Evolutionary conservation across 2,113 vertebrate genomes (phyloP), one percentile per base, ranked within the genome.

Genomic region (Choloepus hoffmanni): DNA sequence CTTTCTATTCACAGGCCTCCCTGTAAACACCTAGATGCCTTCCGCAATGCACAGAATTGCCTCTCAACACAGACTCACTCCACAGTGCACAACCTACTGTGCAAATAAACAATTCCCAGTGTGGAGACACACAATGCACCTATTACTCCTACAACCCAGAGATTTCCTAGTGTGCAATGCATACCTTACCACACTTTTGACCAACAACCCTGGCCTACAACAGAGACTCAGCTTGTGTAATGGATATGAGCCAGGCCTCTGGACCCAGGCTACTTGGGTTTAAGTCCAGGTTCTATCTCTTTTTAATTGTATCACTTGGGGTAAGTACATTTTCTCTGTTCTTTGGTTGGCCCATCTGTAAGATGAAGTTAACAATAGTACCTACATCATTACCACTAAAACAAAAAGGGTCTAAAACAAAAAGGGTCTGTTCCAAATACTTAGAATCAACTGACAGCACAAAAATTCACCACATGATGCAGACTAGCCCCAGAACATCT

Each of bases 241-340:
- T 74, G 83, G 63, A 89, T 96, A 90, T 81, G 65, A 90, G 65
- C 40, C 85, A 87, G 77, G 77, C 72, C n/a, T 95, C 45, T 95
- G 73, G 55, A 95, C 72, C 50, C 73, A 87, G 78, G 48, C 53
- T 43, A 30, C 60, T 81, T 90, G 81, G 67, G 33, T 87, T 95
- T 40, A 62, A 89, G 86, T 95, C 13, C 50, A 90, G 28, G 67
- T 79, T 62, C 40, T 23, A 50, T 53, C 48, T 21, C 3, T 97
- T 96, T 73, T 43, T 96, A 87, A 95, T 21, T n/a, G 19, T 93
- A 50, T 96, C 43, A 79, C 77, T 58, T 83, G 7, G 45, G 96
- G 95, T 96, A 97, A 96, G 90, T 97, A 95, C 87, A 58, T 92
- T 90, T 58, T 95, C 55, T 95, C 81, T 96, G 19, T 96, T 95